A percentile compares a stretch with the other conserved stretches of the same genome.
Conservation (phyloP, 2,113 vertebrate species). For the Pipa parva region DNA sequence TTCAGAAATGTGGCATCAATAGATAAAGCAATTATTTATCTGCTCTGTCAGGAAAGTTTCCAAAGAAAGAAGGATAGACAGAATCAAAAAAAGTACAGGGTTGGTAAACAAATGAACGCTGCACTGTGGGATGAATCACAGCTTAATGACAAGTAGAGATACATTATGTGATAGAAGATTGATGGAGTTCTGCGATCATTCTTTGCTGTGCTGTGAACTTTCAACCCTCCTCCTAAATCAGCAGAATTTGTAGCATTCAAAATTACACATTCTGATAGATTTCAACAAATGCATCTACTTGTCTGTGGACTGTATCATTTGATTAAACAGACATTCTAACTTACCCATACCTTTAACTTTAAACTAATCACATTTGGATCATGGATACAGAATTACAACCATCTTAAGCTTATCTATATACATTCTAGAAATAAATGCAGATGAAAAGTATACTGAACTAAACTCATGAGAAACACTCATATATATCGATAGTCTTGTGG, state of each 20-base stretch:
- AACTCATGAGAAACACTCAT: no score
- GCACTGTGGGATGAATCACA: neutral
- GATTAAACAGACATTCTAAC: no score
- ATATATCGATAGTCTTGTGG: no score
- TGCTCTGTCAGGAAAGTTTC: slow-evolving; percentile 23
- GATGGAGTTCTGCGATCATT: neutral
- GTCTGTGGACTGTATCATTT: no score
- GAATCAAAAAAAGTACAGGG: neutral
- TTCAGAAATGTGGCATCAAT: neutral
- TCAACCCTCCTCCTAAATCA: neutral
- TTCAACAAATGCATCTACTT: no score
- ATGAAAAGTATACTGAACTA: no score
- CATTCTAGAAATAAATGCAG: no score
- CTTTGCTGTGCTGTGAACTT: neutral
- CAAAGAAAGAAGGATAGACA: neutral
- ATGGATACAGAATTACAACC: no score
- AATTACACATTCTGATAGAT: no score
- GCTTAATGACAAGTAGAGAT: neutral
- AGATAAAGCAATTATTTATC: slow-evolving; percentile 10
- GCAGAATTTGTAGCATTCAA: neutral
- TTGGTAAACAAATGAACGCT: neutral
- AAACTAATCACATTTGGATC: no score
- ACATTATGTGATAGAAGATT: neutral
- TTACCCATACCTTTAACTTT: no score
- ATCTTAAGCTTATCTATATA: no score